A percentile compares a stretch with the other conserved stretches of the same genome.
Conservation (phyloP, 2,888 invertebrate genomes). For the Amphiduros pacificus region DNA sequence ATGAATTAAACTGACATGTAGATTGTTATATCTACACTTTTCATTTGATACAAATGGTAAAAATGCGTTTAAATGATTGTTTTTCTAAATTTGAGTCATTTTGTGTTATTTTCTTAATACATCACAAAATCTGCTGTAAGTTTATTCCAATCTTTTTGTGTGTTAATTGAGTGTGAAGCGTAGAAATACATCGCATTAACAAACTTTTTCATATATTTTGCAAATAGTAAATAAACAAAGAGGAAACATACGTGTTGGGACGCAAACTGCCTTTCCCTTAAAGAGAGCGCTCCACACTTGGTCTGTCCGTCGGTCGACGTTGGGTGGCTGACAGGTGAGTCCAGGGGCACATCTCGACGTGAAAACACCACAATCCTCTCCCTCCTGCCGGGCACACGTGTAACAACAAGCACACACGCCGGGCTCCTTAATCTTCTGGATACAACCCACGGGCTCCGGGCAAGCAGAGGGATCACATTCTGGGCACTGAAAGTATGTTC, state of each 20-base stretch:
- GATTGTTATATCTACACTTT: too few species aligned
- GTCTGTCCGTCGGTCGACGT: not conserved
- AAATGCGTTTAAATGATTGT: too few species aligned
- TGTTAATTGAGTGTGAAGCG: too few species aligned
- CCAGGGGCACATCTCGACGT: not conserved
- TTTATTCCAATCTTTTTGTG: too few species aligned
- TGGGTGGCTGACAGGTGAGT: not conserved
- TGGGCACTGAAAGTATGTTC: not conserved
- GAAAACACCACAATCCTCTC: not conserved
- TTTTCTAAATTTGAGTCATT: too few species aligned
- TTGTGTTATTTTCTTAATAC: too few species aligned
- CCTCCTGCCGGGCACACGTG: not conserved
- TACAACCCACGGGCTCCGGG: not conserved
- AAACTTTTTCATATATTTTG: not conserved
- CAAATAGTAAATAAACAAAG: not conserved
- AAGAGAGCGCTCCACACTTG: not conserved
- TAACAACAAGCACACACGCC: not conserved
- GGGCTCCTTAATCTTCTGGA: not conserved
- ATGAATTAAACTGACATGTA: too few species aligned
- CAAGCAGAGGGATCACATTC: not conserved
- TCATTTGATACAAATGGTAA: too few species aligned
- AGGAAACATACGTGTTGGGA: too few species aligned
- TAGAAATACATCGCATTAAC: too few species aligned
- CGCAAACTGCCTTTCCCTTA: not conserved
- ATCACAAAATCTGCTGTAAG: too few species aligned